Evolutionary conservation across 1,140 invertebrate genomes (phyloP), one percentile per base, ranked within the genome.

Genomic region (Bombyx mori): DNA sequence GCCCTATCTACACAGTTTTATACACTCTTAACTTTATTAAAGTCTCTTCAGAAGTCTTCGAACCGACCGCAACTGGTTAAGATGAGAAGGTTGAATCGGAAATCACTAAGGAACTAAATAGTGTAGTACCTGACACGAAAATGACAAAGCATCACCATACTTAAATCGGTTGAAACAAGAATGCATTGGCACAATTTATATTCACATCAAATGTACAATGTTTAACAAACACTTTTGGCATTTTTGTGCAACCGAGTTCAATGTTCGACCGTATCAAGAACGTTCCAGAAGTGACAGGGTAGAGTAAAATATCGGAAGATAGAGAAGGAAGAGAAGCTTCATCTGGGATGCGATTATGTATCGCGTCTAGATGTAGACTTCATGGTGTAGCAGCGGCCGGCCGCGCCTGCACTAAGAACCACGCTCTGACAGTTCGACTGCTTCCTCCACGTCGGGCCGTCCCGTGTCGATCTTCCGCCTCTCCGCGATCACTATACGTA

Each of bases 401-500:
- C 79, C 75, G 66, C 75, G 80, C 82, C 82, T 78, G 83, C 74
- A 85, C 82, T 86, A 86, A 82, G 82, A 86, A 54, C 76, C 80
- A 62, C 81, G 72, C 61, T 86, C 83, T n/a, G 79, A 71, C 52
- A 86, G 63, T 65, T 86, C 83, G 52, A 86, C 81, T 8, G 69
- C 66, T n/a, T 86, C 83, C 35, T 82, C 81, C n/a, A 71, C 62
- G 48, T 87, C 84, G 2, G 85, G 80, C 61, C 76, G 77, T 26
- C 71, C 62, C 35, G 74, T 56, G 44, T 89, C 88, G 35, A 88
- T 84, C 65, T 86, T 87, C 61, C 88, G 65, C 61, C 88, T 78
- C 63, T 89, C 86, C 3, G 86, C 86, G 72, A 88, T 89, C 6
- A 88, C 85, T 66, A 86, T 88, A 58, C 84, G 73, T 66, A 88